Conservation (phyloP, 2,113 vertebrate genomes). For the Pelecanoides urinatrix region DNA sequence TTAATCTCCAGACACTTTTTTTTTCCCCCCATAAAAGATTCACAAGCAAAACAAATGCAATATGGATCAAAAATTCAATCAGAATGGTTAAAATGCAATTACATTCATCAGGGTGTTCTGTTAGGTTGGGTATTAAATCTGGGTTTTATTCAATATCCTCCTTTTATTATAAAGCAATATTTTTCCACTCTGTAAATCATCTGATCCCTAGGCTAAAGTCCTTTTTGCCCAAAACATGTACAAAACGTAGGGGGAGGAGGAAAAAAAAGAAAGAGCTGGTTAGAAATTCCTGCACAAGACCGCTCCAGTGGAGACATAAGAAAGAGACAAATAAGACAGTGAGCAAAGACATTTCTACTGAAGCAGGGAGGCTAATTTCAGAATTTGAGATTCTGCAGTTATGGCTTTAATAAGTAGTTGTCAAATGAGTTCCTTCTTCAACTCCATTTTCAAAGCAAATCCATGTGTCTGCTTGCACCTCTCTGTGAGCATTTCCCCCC, state of each 20-base stretch:
- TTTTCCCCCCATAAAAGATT: conserved; percentile 72
- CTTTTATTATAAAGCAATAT: conserved; percentile 82
- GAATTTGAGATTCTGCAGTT: conserved; percentile 30
- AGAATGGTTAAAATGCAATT: conserved; percentile 85
- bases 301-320: not conserved
- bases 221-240: conserved; percentile 62
- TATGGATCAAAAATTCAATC: conserved; percentile 86
- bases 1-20: conserved; percentile 81
- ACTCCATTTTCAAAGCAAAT: conserved; percentile 41
- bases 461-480: not conserved
- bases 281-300: conserved; percentile 18
- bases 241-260: not conserved
- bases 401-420: conserved; percentile 50
- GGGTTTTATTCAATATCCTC: conserved; percentile 82
- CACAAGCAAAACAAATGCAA: conserved; percentile 83
- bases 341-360: conserved; percentile 26
- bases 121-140: conserved; percentile 80
- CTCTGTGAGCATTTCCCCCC: not conserved
- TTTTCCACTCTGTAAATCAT: conserved; percentile 80
- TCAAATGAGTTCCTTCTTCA: conserved; percentile 17
- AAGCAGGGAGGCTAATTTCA: conserved; percentile 52
- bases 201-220: conserved; percentile 80
- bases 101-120: conserved; percentile 82
- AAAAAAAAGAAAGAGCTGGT: not conserved
- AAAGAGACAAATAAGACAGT: conserved; percentile 13